A percentile compares a stretch with the other conserved stretches of the same genome.
These are phyloP conservation scores for Rhagonycha fulva DNA, from an alignment of 2,888 invertebrate species.

Conservation along the genomic window DNA sequence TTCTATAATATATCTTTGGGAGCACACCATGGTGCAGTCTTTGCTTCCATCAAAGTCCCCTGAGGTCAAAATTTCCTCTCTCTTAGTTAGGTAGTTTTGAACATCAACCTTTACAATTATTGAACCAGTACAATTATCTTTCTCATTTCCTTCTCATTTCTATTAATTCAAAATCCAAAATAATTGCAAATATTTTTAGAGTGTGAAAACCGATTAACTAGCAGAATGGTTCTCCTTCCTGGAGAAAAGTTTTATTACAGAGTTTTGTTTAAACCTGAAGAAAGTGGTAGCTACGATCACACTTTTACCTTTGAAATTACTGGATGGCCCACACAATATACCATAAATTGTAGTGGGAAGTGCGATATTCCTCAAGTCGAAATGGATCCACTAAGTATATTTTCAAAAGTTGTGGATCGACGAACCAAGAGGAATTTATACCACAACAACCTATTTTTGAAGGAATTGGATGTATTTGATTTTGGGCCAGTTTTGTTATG, in stretches of 20 bases:
- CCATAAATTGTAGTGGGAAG: conserved; percentile 41
- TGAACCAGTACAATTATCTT: no score
- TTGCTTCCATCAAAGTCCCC: no score
- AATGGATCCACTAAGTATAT: conserved; percentile 43
- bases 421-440: conserved; percentile 33
- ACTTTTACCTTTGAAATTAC: conserved; percentile 43
- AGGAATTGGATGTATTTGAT: conserved; percentile 43
- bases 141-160: no score
- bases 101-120: no score
- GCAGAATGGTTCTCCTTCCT: conserved; percentile 35
- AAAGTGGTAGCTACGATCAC: conserved; percentile 41
- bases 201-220: conserved; percentile 16
- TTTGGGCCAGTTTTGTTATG: conserved; percentile 40
- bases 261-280: conserved; percentile 43
- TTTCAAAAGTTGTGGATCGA: conserved; percentile 37
- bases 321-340: conserved; percentile 38
- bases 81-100: no score
- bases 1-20: no score
- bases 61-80: no score
- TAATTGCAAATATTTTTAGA: neutral
- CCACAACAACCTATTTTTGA: conserved; percentile 40
- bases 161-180: neutral
- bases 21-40: no score
- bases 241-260: conserved; percentile 32
- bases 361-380: conserved; percentile 49